A percentile compares a stretch with the other conserved stretches of the same genome.
These are phyloP conservation scores for Nasonia giraulti DNA, from an alignment of 1,140 invertebrate species.

Conservation along the genomic window DNA sequence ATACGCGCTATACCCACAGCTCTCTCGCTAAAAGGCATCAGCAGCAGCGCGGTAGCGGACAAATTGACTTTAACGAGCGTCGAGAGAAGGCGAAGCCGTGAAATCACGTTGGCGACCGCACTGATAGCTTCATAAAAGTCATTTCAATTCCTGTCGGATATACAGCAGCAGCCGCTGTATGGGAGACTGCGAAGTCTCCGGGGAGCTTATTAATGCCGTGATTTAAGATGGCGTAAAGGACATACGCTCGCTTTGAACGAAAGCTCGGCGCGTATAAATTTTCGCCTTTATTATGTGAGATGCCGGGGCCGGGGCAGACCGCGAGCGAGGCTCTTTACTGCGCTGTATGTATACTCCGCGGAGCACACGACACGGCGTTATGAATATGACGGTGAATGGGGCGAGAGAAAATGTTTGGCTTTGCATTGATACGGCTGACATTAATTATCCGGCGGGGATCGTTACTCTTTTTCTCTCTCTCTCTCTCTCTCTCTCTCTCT, in stretches of 20 bases:
- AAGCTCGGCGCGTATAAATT: constrained; percentile 41
- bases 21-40: neutral
- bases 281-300: neutral
- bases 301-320: too few species aligned
- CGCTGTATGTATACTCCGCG: neutral
- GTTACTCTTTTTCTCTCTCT: too few species aligned
- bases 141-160: constrained; percentile 17
- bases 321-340: neutral
- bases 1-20: neutral
- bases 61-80: constrained; percentile 43
- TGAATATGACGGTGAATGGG: too few species aligned
- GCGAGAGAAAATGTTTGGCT: neutral
- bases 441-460: neutral
- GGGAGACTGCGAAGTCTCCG: constrained; percentile 12
- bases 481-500: too few species aligned
- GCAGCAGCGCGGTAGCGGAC: neutral
- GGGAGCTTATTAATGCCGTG: constrained; percentile 48
- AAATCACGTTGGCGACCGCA: constrained; percentile 4
- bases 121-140: constrained; percentile 42
- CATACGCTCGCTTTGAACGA: constrained; percentile 9
- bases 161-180: neutral
- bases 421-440: neutral
- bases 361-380: too few species aligned
- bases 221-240: constrained; percentile 44
- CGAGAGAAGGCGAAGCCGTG: constrained; percentile 21